A percentile compares a stretch with the other conserved stretches of the same genome.
Conservation (phyloP, 1,140 invertebrate genomes). For the Radopholus similis region DNA sequence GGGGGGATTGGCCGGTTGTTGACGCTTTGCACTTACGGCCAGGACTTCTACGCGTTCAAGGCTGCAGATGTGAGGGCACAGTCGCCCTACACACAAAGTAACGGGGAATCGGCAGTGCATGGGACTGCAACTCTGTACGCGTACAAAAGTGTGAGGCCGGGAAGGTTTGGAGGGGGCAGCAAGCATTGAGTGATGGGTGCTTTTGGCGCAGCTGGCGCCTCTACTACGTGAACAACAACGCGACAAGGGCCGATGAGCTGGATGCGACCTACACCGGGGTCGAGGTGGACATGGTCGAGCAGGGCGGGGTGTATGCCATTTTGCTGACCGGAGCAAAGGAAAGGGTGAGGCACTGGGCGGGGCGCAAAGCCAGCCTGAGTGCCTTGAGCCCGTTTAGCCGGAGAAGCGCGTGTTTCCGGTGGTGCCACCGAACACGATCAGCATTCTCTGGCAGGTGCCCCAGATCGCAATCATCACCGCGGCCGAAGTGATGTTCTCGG, state of each 20-base stretch:
- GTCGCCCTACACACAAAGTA: constrained; percentile 19
- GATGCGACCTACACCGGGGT: constrained; percentile 16
- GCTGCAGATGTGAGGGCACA: constrained; percentile 29
- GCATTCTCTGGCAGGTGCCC: constrained; percentile 57
- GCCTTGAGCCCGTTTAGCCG: constrained; percentile 3
- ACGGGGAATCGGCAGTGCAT: background rate
- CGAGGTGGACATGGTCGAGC: constrained; percentile 23
- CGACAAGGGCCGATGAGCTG: constrained; percentile 14
- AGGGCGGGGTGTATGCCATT: constrained; percentile 44
- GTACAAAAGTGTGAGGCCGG: constrained; percentile 29
- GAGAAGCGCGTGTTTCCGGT: constrained; percentile 65
- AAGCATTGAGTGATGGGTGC: constrained; percentile 6
- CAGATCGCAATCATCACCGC: constrained; percentile 56
- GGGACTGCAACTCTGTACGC: constrained; percentile 15
- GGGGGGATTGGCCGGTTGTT: too few species aligned
- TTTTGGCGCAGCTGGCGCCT: constrained; percentile 40
- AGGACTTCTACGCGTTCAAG: constrained; percentile 48
- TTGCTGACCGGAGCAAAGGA: constrained; percentile 32
- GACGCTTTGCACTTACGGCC: too few species aligned
- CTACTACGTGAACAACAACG: constrained; percentile 33
- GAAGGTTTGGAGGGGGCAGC: too few species aligned
- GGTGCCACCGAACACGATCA: constrained; percentile 61
- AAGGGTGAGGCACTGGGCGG: too few species aligned
- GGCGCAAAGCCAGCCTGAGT: too few species aligned
- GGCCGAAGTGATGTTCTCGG: constrained; percentile 57